Conservation (phyloP, 1,140 invertebrate species). For the Olivierus martensii region DNA sequence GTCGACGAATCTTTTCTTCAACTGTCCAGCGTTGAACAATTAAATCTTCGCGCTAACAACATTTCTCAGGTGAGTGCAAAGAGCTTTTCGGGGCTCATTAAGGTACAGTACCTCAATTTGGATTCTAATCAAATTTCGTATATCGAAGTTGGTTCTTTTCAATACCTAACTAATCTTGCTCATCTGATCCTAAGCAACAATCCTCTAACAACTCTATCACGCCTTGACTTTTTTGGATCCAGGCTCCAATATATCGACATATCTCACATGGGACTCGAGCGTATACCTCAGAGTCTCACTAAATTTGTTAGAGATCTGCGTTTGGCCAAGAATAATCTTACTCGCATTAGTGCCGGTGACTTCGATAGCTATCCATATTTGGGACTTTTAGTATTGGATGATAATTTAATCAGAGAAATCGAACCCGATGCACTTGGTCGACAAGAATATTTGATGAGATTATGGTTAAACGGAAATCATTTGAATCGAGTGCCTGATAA, state of each 20-base stretch:
- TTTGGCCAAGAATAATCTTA: constrained; percentile 58
- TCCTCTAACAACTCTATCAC: constrained; percentile 23
- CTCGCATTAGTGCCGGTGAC: constrained; percentile 60
- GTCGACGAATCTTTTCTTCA: constrained; percentile 28
- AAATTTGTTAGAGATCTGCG: constrained; percentile 64
- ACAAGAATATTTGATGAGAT: constrained; percentile 55
- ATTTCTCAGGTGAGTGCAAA: constrained; percentile 40
- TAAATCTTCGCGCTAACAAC: constrained; percentile 54
- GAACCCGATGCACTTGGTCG: constrained; percentile 76
- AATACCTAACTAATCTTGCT: constrained; percentile 56
- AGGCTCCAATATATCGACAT: constrained; percentile 64
- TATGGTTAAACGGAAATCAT: constrained; percentile 62
- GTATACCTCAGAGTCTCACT: constrained; percentile 67
- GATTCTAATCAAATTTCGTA: constrained; percentile 56
- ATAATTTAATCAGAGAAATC: constrained; percentile 56
- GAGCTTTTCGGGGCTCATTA: constrained; percentile 35
- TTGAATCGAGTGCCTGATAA: constrained; percentile 48
- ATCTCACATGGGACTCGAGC: constrained; percentile 52
- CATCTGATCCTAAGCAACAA: constrained; percentile 45
- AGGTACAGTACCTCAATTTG: constrained; percentile 59
- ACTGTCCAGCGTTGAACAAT: constrained; percentile 44
- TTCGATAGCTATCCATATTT: constrained; percentile 76
- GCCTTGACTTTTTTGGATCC: constrained; percentile 42
- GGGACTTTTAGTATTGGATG: constrained; percentile 60
- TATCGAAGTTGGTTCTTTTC: constrained; percentile 53